Percentiles rank a stretch among this genome's conserved stretches.
These are phyloP conservation scores for Epizoanthus ramosus DNA, from an alignment of 92 coral and sea anemone species.

Conservation along the genomic window DNA sequence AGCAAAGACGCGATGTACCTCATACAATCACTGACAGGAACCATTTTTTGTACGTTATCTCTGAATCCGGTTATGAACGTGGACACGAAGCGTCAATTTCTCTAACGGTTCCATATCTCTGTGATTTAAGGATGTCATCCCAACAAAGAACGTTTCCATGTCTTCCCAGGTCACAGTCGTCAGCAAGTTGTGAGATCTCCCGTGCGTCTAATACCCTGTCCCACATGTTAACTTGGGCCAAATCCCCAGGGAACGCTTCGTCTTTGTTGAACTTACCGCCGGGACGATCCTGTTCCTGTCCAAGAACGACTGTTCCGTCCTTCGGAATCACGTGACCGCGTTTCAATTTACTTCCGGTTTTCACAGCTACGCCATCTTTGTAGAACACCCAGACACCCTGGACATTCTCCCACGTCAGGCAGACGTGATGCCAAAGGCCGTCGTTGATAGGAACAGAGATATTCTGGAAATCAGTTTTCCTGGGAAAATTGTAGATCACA, in stretches of 20 bases:
- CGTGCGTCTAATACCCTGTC: slow-evolving; percentile 14
- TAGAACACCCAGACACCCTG: slow-evolving; percentile 35
- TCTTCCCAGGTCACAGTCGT: slow-evolving; percentile 16
- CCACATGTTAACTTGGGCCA: slow-evolving; percentile 34
- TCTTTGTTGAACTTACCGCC: slow-evolving; percentile 41
- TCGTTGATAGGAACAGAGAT: slow-evolving; percentile 35
- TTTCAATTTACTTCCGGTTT: slow-evolving; percentile 19
- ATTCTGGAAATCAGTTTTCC: slow-evolving; percentile 40
- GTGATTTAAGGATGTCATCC: slow-evolving; percentile 40
- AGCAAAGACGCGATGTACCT: background rate
- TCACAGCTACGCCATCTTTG: slow-evolving; percentile 25
- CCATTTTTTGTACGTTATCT: background rate
- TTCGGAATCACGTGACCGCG: slow-evolving; percentile 34
- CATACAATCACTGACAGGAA: background rate
- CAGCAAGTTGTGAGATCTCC: slow-evolving; percentile 19
- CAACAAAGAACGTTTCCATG: slow-evolving; percentile 24
- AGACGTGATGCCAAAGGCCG: slow-evolving; percentile 35
- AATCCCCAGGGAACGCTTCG: slow-evolving; percentile 30
- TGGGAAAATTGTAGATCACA: background rate
- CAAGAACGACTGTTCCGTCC: slow-evolving; percentile 37
- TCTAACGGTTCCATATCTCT: slow-evolving; percentile 16
- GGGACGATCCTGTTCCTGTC: slow-evolving; percentile 33
- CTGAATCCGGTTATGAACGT: background rate
- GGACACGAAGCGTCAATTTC: slow-evolving; percentile 22
- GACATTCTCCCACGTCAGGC: slow-evolving; percentile 37